Evolutionary conservation across 2,797 vertebrate species (phyloP), one percentile per base, ranked within the genome.

Genomic region (Thaleichthys pacificus): DNA sequence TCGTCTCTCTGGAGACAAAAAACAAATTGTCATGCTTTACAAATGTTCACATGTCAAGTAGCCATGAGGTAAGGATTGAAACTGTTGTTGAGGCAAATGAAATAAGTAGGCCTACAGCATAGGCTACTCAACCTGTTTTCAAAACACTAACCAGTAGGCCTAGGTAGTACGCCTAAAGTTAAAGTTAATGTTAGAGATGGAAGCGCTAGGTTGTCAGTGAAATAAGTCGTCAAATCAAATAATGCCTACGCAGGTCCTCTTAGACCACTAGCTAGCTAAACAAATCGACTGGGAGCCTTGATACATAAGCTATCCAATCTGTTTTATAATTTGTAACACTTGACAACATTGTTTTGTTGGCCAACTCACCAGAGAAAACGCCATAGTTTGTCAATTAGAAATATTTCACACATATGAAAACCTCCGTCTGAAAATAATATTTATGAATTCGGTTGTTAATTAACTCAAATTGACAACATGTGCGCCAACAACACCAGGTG

Each of bases 311-410:
- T 47, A 47, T 14, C 12, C 32, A 35, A 35, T 8, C 8, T 6
- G 32, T 14, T 12, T 47, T 47, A 14, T 14, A 3, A 38, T 38
- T 1, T 47, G 12, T 47, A 47, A 12, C 2, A 14, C 14, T 12
- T 47, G 11, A 47, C 42, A 35, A 30, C 3, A 38, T 38, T 9
- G 2, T 47, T 47, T 47, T 47, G 11, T 12, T 47, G 42, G 28
- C 63, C 1, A 14, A 92, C 93, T 94, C 85, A 94, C 93, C 93
- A 93, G 72, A 75, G 93, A 93, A 91, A 94, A 94, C 61, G 93
- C 93, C 93, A 94, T 94, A 73, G 64, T 79, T 66, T 82, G 69
- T 26, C 70, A 87, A 70, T 51, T 66, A 77, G 74, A 85, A 82
- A 78, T 28, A 80, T 70, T 86, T 83, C 85, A 85, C 76, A 72